Conservation (phyloP, 23 tunicate genomes). For the Pegea sp. region DNA sequence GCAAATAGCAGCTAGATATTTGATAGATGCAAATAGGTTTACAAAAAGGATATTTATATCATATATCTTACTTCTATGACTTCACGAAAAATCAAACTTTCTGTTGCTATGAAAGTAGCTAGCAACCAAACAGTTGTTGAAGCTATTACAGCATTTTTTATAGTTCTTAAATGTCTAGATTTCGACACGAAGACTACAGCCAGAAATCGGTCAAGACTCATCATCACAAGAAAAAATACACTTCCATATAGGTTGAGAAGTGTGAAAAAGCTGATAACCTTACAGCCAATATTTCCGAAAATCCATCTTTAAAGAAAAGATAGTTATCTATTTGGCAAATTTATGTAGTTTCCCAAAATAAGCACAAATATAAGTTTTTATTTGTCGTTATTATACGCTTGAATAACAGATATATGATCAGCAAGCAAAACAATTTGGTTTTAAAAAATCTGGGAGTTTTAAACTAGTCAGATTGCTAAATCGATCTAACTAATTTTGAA, state of each 20-base stretch:
- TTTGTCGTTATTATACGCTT: too few relatives aligned
- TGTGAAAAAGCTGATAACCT: constrained; percentile 45
- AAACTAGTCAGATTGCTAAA: too few relatives aligned
- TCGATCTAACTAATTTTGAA: too few relatives aligned
- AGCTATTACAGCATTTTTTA: constrained; percentile 29
- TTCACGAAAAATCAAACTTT: constrained; percentile 29
- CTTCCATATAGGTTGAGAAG: constrained; percentile 77
- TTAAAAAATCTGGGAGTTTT: too few relatives aligned
- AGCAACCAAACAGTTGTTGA: constrained; percentile 38
- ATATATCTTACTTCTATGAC: constrained; percentile 9
- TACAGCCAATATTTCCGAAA: constrained; percentile 66
- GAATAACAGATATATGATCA: too few relatives aligned
- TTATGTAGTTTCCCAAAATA: too few relatives aligned
- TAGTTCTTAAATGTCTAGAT: constrained; percentile 33
- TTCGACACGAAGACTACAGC: constrained; percentile 52
- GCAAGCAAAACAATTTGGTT: too few relatives aligned
- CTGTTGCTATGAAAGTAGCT: constrained; percentile 30
- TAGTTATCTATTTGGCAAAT: background rate
- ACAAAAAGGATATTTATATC: background rate
- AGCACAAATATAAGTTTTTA: too few relatives aligned
- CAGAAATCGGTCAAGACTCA: constrained; percentile 76
- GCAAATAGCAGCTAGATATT: background rate
- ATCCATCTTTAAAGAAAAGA: constrained; percentile 32
- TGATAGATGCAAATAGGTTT: background rate
- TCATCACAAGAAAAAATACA: constrained; percentile 68